Percentiles rank a stretch among this genome's conserved stretches.
phyloP scores from a whole-genome alignment of 1,140 invertebrate genomes.

The Temnothorax curvispinosus region DNA sequence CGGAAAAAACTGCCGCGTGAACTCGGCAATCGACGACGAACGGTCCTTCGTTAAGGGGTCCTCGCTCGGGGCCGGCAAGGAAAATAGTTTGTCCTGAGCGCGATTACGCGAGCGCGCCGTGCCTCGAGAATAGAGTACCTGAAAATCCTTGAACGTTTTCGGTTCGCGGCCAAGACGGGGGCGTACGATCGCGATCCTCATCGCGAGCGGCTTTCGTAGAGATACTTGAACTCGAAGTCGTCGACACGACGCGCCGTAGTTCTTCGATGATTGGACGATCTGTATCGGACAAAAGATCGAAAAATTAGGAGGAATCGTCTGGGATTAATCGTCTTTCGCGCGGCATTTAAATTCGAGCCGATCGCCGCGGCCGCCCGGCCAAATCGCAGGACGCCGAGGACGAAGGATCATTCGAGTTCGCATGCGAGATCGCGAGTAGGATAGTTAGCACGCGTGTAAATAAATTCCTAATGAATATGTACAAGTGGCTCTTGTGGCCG shows the following conservation, averaged over 20 bases:
- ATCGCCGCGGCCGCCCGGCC: neutral
- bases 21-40: constrained; percentile 46
- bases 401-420: constrained; percentile 65
- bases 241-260: neutral
- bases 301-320: neutral
- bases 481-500: constrained; percentile 78
- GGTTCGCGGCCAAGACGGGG: neutral
- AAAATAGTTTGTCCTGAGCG: constrained; percentile 17
- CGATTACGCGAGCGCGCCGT: constrained; percentile 12
- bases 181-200: neutral
- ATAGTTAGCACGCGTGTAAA: constrained; percentile 84
- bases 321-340: constrained; percentile 42
- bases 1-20: constrained; percentile 10
- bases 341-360: constrained; percentile 7
- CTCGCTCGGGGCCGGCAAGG: constrained; percentile 7
- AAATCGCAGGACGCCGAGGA: constrained; percentile 41
- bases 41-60: constrained; percentile 58
- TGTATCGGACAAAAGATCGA: neutral
- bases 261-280: constrained; percentile 9
- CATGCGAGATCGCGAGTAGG: constrained; percentile 68
- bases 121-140: constrained; percentile 56
- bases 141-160: constrained; percentile 48
- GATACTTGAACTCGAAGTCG: constrained; percentile 9
- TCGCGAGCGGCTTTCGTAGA: neutral
- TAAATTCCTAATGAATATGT: constrained; percentile 85